Evolutionary conservation across 2,113 vertebrate species (phyloP).

Genomic region (Embiotoca jacksoni): DNA sequence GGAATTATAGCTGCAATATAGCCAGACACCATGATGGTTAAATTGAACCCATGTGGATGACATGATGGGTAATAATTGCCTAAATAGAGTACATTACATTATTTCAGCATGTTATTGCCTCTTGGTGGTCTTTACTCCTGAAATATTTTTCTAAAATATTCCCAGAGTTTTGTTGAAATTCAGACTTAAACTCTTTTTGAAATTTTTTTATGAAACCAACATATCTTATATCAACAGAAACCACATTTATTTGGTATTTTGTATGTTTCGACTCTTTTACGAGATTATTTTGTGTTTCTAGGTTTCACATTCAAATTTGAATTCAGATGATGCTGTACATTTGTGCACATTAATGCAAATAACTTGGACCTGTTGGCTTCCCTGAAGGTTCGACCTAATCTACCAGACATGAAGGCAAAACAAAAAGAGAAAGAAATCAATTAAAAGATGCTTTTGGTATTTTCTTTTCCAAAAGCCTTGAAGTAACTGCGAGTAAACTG

Average conservation of each 20-base stretch:
- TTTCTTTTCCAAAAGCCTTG: slow-evolving; percentile 6
- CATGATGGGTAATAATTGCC: slow-evolving; percentile 9
- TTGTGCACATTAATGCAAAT: no score
- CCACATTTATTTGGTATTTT: no score
- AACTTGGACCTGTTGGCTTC: not conserved
- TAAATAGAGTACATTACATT: slow-evolving; percentile 16
- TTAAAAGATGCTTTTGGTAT: not conserved
- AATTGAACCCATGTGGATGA: slow-evolving; percentile 18
- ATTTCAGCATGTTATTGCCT: not conserved
- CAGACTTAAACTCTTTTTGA: no score
- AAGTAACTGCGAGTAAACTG: slow-evolving; percentile 3
- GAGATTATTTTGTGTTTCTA: no score
- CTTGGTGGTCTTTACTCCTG: not conserved
- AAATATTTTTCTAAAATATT: not conserved
- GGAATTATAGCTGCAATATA: not conserved
- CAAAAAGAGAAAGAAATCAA: not conserved
- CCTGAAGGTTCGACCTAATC: no score
- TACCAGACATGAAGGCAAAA: not conserved
- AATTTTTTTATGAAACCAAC: no score
- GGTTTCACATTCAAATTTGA: no score
- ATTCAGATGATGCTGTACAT: no score
- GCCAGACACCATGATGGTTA: slow-evolving; percentile 9
- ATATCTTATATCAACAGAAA: no score
- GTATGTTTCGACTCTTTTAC: no score
- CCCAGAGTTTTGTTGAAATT: no score